phyloP scores from a whole-genome alignment of 2,888 invertebrate genomes.

The Salpingus planirostris region DNA sequence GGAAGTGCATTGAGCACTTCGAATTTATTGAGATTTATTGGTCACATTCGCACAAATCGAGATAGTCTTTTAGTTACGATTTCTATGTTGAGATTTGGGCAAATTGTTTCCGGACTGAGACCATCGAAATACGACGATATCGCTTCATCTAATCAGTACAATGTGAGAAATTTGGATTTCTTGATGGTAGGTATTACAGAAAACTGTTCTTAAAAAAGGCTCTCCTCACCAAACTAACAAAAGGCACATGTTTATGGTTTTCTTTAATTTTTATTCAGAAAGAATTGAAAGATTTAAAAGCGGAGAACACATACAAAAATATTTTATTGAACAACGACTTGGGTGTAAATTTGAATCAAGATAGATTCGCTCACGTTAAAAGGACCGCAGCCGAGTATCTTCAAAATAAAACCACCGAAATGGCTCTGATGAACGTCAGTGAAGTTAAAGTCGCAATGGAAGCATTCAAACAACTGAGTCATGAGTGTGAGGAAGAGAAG shows the following conservation, averaged over 20 bases:
- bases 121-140: constrained; percentile 18
- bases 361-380: constrained; percentile 33
- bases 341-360: constrained; percentile 29
- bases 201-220: not conserved
- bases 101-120: constrained; percentile 29
- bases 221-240: no score
- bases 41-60: constrained; percentile 34
- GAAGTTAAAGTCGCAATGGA: constrained; percentile 34
- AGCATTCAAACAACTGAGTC: constrained; percentile 34
- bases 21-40: constrained; percentile 34
- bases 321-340: constrained; percentile 35
- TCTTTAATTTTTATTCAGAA: no score
- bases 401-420: constrained; percentile 31
- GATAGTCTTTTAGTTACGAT: constrained; percentile 35
- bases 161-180: constrained; percentile 23
- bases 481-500: constrained; percentile 24
- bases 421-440: constrained; percentile 34
- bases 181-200: constrained; percentile 6
- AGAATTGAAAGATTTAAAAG: constrained; percentile 29
- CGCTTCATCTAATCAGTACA: no score
- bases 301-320: constrained; percentile 33
- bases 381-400: constrained; percentile 35
- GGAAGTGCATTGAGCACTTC: constrained; percentile 29
- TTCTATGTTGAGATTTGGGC: constrained; percentile 39
- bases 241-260: no score